phyloP scores from a whole-genome alignment of 2,888 invertebrate species.

The Trisateles emortualis region DNA sequence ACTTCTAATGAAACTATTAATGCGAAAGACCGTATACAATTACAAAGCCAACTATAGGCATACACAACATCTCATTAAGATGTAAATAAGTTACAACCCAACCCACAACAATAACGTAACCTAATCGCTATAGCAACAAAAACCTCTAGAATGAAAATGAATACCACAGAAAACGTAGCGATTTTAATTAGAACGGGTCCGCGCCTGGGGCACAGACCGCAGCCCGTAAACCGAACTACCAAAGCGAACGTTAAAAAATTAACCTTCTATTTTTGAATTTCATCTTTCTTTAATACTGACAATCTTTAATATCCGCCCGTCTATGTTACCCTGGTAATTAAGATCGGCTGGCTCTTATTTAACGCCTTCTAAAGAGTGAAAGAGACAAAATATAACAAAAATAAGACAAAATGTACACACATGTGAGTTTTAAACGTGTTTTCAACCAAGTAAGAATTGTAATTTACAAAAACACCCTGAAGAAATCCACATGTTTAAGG shows the following conservation, averaged over 20 bases:
- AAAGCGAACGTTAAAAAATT: conserved; percentile 52
- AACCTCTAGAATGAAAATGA: conserved; percentile 82
- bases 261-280: conserved; percentile 54
- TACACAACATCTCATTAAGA: conserved; percentile 78
- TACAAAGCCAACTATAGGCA: conserved; percentile 54
- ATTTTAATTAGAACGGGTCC: conserved; percentile 83
- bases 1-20: conserved; percentile 38
- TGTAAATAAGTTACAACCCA: conserved; percentile 82
- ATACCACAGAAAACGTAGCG: conserved; percentile 80
- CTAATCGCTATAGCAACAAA: conserved; percentile 76
- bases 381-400: neutral
- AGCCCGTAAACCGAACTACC: conserved; percentile 68
- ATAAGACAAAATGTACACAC: too few species aligned
- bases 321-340: conserved; percentile 55
- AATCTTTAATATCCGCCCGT: conserved; percentile 47
- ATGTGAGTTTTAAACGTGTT: too few species aligned
- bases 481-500: too few species aligned
- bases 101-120: conserved; percentile 79
- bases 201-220: conserved; percentile 76
- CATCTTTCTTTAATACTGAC: conserved; percentile 53
- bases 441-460: neutral
- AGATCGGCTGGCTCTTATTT: conserved; percentile 38
- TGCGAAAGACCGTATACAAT: conserved; percentile 25
- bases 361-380: conserved; percentile 13
- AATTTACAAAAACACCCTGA: neutral